Percentiles rank a stretch among this genome's conserved stretches.
Conservation (phyloP, 2,888 invertebrate genomes). For the Lasioglossum vierecki region DNA sequence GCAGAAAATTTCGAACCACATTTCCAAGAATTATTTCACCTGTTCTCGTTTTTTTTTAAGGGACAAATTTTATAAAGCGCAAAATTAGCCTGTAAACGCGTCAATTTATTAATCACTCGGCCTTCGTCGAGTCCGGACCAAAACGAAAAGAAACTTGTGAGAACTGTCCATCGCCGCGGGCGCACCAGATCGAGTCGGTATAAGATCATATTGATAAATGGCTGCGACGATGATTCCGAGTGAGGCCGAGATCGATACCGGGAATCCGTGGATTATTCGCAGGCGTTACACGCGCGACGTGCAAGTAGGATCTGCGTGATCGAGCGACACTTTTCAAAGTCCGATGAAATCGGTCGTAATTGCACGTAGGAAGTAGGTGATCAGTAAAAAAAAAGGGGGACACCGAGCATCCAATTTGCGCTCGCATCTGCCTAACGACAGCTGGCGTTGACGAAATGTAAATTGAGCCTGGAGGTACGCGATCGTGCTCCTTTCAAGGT, state of each 20-base stretch:
- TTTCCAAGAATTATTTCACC: not conserved
- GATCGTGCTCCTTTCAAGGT: conserved; percentile 37
- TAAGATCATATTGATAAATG: conserved; percentile 46
- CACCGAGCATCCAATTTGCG: conserved; percentile 79
- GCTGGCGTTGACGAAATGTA: conserved; percentile 82
- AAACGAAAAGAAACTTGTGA: not conserved
- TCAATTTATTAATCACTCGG: not conserved
- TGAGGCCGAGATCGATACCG: conserved; percentile 20
- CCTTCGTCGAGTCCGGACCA: not conserved
- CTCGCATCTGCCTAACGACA: conserved; percentile 81
- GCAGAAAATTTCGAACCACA: not conserved
- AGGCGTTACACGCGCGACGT: conserved; percentile 52
- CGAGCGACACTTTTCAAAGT: conserved; percentile 76
- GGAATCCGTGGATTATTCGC: conserved; percentile 53
- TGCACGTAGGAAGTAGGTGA: conserved; percentile 78
- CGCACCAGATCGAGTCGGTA: conserved; percentile 28
- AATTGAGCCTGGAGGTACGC: conserved; percentile 68
- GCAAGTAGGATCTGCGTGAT: conserved; percentile 66
- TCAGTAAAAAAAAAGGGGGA: conserved; percentile 62
- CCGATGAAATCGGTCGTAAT: conserved; percentile 79
- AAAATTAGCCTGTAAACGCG: not conserved
- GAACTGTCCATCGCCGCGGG: conserved; percentile 6
- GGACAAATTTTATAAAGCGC: not conserved
- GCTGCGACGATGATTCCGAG: conserved; percentile 39
- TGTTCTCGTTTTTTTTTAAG: not conserved